Evolutionary conservation across 1,140 invertebrate species (phyloP), one percentile per base, ranked within the genome.

Genomic region (Pachypeltis micranthus): DNA sequence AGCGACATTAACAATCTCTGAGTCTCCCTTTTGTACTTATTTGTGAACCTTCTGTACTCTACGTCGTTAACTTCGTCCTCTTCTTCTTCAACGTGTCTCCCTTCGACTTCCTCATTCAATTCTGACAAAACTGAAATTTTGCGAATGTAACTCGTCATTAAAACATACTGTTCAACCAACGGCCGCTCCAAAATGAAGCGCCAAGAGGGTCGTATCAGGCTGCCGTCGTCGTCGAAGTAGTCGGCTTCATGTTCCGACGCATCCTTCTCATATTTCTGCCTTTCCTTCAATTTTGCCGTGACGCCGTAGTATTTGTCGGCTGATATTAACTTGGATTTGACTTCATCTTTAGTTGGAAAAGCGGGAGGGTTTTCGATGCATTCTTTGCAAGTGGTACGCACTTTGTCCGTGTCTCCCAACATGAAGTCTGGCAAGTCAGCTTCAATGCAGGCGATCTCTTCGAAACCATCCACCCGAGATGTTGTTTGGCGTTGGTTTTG

Each of bases 171-270:
- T 21, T 57, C 55, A 25, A 57, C 24, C 10, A 57, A 14, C 23
- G 55, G 55, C 23, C 55, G 23, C 21, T 57, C 55, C 26, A 57
- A 26, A 21, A 57, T 57, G 27, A 26, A 23, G 76, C 79, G 67
- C 71, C 77, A 3, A 59, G 24, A 59, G 59, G 66, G 28, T 66
- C 10, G 1, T 51, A 26, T 39, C 63, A 0, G 2, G 23, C 64
- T 34, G 47, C 19, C 44, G 55, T 61, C 63, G 67, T 64, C 57
- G 31, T 60, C 4, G 47, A 14, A 51, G 21, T 51, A 51, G 23
- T 51, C 47, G 4, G 47, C 47, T 4, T 51, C 47, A 4, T 51
- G 47, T 16, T 39, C 31, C 16, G 16, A 39, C 7, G 31, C 31
- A 21, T 51, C 19, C 47, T 21, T 7, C 4, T 10, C 10, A 10